Evolutionary conservation across 2,888 invertebrate genomes (phyloP).

Genomic region (Steinernema scapterisci): DNA sequence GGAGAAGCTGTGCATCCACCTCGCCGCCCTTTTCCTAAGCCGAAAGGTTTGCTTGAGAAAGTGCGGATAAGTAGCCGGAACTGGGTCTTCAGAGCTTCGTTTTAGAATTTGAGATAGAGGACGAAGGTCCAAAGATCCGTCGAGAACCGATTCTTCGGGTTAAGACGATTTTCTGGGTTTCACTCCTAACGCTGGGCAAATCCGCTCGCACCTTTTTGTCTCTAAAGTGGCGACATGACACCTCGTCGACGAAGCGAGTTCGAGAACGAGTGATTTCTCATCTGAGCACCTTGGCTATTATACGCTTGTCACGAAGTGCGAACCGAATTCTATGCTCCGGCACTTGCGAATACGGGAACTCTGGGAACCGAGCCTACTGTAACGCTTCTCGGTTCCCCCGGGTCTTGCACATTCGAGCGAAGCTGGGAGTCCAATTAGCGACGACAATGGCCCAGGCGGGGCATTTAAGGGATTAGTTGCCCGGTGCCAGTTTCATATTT

Average conservation of each 20-base stretch:
- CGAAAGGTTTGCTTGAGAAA: no score
- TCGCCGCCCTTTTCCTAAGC: no score
- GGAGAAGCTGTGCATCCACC: no score
- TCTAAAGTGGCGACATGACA: constrained; percentile 12
- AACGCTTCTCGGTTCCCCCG: not conserved
- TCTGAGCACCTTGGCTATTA: constrained; percentile 5
- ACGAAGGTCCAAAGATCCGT: no score
- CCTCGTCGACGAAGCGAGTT: not conserved
- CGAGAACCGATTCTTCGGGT: no score
- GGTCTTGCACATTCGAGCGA: not conserved
- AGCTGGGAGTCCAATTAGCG: constrained; percentile 18
- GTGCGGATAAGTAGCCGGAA: not conserved
- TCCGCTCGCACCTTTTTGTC: constrained; percentile 6
- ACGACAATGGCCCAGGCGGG: constrained; percentile 23
- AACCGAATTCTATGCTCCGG: not conserved
- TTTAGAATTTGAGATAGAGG: no score
- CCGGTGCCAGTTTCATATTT: constrained; percentile 27
- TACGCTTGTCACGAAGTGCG: constrained; percentile 20
- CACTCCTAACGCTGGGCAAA: not conserved
- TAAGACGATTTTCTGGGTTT: not conserved
- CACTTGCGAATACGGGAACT: constrained; percentile 11
- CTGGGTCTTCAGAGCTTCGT: no score
- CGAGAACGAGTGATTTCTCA: not conserved
- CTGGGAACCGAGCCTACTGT: not conserved
- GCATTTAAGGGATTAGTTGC: constrained; percentile 30